These are phyloP conservation scores for Phrixothrix hirtus DNA, from an alignment of 2,888 invertebrate species.

Conservation along the genomic window DNA sequence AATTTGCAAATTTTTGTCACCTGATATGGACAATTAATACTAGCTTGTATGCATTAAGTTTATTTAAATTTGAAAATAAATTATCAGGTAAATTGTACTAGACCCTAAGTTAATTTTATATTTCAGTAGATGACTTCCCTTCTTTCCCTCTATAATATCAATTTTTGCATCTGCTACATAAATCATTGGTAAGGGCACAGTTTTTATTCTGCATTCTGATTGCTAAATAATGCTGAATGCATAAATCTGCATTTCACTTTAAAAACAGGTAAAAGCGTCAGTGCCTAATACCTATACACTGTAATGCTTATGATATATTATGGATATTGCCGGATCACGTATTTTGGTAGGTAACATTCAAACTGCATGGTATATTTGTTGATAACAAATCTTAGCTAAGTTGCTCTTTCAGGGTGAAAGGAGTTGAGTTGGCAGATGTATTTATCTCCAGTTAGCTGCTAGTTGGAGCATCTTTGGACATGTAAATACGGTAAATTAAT, in stretches of 20 bases:
- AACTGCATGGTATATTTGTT: constrained; percentile 22
- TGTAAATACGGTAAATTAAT: constrained; percentile 45
- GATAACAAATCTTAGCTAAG: constrained; percentile 33
- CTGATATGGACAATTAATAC: too few relatives aligned
- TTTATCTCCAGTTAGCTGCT: constrained; percentile 31
- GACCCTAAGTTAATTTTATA: too few relatives aligned
- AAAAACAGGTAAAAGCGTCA: neutral
- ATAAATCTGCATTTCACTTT: neutral
- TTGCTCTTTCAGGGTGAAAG: constrained; percentile 40
- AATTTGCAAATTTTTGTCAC: too few relatives aligned
- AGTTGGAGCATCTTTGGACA: constrained; percentile 35
- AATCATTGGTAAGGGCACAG: too few relatives aligned
- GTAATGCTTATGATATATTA: constrained; percentile 7
- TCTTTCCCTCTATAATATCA: constrained; percentile 3
- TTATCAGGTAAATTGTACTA: too few relatives aligned
- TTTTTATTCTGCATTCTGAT: constrained; percentile 40
- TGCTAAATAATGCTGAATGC: constrained; percentile 31
- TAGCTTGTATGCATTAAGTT: too few relatives aligned
- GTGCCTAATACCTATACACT: neutral
- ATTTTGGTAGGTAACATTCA: constrained; percentile 35
- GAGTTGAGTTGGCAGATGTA: constrained; percentile 30
- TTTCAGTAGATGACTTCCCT: too few relatives aligned
- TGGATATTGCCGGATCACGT: constrained; percentile 20
- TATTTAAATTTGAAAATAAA: too few relatives aligned
- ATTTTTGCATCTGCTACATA: neutral